Percentiles rank a stretch among this genome's conserved stretches.
These are phyloP conservation scores for Pholis gunnellus DNA, from an alignment of 2,113 vertebrate genomes.

Conservation along the genomic window DNA sequence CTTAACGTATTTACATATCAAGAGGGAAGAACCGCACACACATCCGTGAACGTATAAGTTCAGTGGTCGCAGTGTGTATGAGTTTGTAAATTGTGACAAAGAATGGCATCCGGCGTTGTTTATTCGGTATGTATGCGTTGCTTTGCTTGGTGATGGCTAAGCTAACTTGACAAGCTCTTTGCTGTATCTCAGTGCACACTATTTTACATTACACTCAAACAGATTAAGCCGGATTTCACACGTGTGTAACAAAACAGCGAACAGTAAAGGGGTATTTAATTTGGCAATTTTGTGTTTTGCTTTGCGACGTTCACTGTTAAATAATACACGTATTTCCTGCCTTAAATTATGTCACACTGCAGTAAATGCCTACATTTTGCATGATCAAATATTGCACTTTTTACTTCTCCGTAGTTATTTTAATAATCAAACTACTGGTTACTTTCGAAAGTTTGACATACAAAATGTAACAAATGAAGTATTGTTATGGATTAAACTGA, in stretches of 20 bases:
- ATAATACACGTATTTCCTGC: too few species aligned
- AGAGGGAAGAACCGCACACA: background rate
- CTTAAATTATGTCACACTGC: too few species aligned
- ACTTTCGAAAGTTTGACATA: background rate
- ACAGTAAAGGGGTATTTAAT: background rate
- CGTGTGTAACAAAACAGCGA: background rate
- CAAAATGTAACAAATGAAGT: background rate
- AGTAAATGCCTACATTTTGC: too few species aligned
- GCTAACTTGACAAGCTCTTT: constrained; percentile 34
- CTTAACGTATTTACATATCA: background rate
- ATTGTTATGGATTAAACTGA: background rate
- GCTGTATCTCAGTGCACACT: background rate
- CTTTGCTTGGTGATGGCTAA: background rate
- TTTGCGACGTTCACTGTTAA: too few species aligned
- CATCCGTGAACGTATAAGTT: background rate
- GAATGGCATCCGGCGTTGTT: constrained; percentile 74
- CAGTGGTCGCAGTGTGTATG: constrained; percentile 21
- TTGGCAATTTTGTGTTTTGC: background rate
- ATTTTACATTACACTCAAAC: constrained; percentile 38
- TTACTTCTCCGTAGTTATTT: background rate
- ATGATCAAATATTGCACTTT: background rate
- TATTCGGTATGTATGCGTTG: constrained; percentile 76
- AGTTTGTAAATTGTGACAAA: constrained; percentile 4
- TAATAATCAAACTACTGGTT: too few species aligned
- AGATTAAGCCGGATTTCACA: background rate